Evolutionary conservation across 2,797 vertebrate species (phyloP).

Genomic region (Etheostoma nigrum): DNA sequence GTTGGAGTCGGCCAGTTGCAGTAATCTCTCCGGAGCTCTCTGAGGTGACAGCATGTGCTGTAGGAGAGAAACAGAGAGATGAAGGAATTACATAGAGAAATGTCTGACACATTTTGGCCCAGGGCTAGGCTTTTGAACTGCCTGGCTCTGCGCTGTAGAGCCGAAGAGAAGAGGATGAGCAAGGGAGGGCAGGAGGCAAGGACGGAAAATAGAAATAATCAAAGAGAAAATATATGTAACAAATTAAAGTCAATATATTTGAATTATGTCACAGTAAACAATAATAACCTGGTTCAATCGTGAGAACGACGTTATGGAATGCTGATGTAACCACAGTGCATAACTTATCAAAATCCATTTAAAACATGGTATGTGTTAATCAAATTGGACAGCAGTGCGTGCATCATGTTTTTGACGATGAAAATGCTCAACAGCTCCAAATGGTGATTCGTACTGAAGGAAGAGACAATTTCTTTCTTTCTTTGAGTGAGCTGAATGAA

Average conservation of each 20-base stretch:
- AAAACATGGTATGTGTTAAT: not conserved
- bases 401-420: not conserved
- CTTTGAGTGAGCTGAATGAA: not conserved
- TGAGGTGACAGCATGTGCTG: slow-evolving; percentile 97
- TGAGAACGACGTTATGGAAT: not conserved
- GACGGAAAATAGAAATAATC: slow-evolving; percentile 6
- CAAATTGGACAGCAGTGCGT: not conserved
- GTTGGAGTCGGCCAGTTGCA: slow-evolving; percentile 93
- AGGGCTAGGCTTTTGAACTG: slow-evolving; percentile 59
- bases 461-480: not conserved
- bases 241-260: slow-evolving; percentile 1
- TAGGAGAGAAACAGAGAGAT: slow-evolving; percentile 55
- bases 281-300: not conserved
- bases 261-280: slow-evolving; percentile 8
- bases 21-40: slow-evolving; percentile 92
- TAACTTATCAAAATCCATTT: not conserved
- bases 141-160: slow-evolving; percentile 32
- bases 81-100: slow-evolving; percentile 62
- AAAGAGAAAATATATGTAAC: slow-evolving; percentile 1
- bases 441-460: not conserved
- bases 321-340: not conserved
- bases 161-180: slow-evolving; percentile 36
- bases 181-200: slow-evolving; percentile 1
- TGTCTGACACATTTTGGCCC: slow-evolving; percentile 60
- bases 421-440: not conserved